These are phyloP conservation scores for Prenolepis imparis DNA, from an alignment of 2,888 invertebrate species.

Conservation along the genomic window DNA sequence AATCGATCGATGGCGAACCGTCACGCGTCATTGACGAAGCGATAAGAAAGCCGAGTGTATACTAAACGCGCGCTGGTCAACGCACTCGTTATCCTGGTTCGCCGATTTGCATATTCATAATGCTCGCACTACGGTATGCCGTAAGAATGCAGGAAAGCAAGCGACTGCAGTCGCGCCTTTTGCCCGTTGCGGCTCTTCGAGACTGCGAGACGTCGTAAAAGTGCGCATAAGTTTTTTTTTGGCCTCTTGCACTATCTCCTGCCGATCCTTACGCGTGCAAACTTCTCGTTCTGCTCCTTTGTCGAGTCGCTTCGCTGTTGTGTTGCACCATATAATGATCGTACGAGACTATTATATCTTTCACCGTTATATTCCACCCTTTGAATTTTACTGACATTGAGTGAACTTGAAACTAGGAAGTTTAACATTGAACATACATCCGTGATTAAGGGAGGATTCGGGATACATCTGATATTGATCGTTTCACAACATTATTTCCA, in stretches of 20 bases:
- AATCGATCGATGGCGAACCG: conserved; percentile 50
- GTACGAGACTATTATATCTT: neutral
- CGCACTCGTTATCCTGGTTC: conserved; percentile 76
- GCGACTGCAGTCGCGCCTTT: conserved; percentile 51
- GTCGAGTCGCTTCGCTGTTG: neutral
- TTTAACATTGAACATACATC: neutral
- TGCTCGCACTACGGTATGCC: conserved; percentile 70
- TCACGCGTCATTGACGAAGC: conserved; percentile 56
- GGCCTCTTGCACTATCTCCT: conserved; percentile 19
- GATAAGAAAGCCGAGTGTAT: conserved; percentile 48
- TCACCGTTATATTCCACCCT: neutral
- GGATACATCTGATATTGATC: neutral
- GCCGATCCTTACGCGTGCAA: conserved; percentile 17
- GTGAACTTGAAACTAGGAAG: neutral
- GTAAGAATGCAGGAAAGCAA: conserved; percentile 77
- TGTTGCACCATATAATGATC: neutral
- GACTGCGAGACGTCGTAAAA: conserved; percentile 52
- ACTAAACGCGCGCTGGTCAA: conserved; percentile 73
- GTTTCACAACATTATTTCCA: neutral
- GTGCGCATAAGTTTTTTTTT: conserved; percentile 5
- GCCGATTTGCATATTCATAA: conserved; percentile 79
- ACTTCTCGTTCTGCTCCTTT: conserved; percentile 40
- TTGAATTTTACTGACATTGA: neutral
- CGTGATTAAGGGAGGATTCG: neutral
- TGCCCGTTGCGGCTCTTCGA: conserved; percentile 33